Evolutionary conservation across 2,888 invertebrate species (phyloP).

Genomic region (Elmis aenea): DNA sequence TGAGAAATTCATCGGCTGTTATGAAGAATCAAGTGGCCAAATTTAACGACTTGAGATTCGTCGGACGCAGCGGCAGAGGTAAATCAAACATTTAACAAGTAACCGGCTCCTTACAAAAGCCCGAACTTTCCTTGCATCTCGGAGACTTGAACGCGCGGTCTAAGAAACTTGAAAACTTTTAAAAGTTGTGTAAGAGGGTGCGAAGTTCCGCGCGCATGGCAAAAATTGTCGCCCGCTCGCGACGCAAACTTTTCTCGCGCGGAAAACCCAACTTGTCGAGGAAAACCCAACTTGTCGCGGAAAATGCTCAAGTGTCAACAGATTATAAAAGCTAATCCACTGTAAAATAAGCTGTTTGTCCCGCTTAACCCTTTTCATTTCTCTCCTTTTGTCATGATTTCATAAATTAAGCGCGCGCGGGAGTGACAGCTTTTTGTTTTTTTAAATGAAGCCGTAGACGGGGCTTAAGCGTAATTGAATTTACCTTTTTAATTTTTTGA

Average conservation of each 20-base stretch:
- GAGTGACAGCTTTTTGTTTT: too few species aligned
- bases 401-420: conserved; percentile 20
- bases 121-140: too few species aligned
- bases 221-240: conserved; percentile 22
- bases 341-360: conserved; percentile 43
- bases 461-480: too few species aligned
- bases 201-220: conserved; percentile 23
- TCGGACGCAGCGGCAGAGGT: conserved; percentile 96
- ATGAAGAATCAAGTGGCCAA: conserved; percentile 97
- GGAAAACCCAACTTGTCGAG: too few species aligned
- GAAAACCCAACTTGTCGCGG: conserved; percentile 27
- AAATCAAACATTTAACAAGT: conserved; percentile 14
- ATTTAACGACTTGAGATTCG: conserved; percentile 96
- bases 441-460: too few species aligned
- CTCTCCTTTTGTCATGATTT: conserved; percentile 16
- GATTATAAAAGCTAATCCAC: conserved; percentile 45
- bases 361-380: conserved; percentile 35
- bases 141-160: conserved; percentile 27
- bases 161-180: conserved; percentile 26
- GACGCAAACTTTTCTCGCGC: conserved; percentile 16
- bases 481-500: too few species aligned
- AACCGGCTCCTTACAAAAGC: too few species aligned
- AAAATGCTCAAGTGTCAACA: conserved; percentile 38
- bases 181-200: conserved; percentile 17
- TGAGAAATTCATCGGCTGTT: conserved; percentile 87